Percentiles rank a stretch among this genome's conserved stretches.
Conservation (phyloP, 37 sponge, comb jelly and placozoan genomes). For the Chondrosia reniformis region DNA sequence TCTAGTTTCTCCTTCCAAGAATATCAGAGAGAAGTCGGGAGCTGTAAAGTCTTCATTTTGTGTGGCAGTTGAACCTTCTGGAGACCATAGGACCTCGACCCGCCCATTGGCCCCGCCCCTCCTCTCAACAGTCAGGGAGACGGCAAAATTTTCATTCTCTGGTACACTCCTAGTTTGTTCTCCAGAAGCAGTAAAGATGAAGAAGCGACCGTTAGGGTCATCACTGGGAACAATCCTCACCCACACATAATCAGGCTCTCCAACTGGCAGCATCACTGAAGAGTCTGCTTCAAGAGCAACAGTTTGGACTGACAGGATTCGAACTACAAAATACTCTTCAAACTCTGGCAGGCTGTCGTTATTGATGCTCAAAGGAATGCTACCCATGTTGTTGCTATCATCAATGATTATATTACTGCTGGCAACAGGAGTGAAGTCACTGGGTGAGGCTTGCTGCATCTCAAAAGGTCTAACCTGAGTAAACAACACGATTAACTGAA, state of each 20-base stretch:
- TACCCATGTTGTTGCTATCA: constrained; percentile 17
- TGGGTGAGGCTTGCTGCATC: constrained; percentile 30
- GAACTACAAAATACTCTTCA: constrained; percentile 58
- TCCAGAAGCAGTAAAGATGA: not conserved
- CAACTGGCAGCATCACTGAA: constrained; percentile 33
- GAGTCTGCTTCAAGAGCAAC: constrained; percentile 16
- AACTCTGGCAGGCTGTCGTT: constrained; percentile 74
- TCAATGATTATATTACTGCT: constrained; percentile 34
- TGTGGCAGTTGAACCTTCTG: constrained; percentile 42
- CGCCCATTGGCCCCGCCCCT: constrained; percentile 55
- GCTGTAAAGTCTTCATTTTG: constrained; percentile 43
- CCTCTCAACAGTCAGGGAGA: constrained; percentile 65
- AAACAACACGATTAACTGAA: not conserved
- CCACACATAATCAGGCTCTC: constrained; percentile 15
- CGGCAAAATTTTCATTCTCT: constrained; percentile 38
- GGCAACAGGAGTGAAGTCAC: constrained; percentile 41
- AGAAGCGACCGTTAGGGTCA: constrained; percentile 67
- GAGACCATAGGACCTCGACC: constrained; percentile 49
- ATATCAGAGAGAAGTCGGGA: constrained; percentile 46
- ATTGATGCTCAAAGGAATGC: constrained; percentile 45
- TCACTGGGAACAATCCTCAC: constrained; percentile 67
- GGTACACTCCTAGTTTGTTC: constrained; percentile 13
- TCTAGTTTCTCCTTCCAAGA: constrained; percentile 50
- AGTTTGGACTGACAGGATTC: constrained; percentile 36
- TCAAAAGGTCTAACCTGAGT: constrained; percentile 45